phyloP scores from a whole-genome alignment of 2,888 invertebrate genomes.

The Napeogenes inachia region DNA sequence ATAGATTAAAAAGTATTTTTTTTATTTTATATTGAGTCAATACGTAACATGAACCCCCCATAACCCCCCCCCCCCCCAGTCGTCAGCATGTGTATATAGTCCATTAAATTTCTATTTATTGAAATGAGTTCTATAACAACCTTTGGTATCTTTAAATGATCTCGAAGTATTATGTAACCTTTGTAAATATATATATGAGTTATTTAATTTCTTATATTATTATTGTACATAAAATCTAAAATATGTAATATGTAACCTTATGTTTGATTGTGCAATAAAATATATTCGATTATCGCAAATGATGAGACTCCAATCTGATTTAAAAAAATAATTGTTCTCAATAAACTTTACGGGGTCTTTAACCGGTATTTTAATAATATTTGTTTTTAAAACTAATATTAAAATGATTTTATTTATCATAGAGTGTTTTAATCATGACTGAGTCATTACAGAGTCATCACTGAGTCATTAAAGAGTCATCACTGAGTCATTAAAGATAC shows the following conservation, averaged over 20 bases:
- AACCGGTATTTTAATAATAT: too few relatives aligned
- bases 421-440: too few relatives aligned
- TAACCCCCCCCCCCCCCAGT: conserved; percentile 6
- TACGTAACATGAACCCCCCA: background rate
- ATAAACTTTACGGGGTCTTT: too few relatives aligned
- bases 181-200: conserved; percentile 51
- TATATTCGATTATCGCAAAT: too few relatives aligned
- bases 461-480: too few relatives aligned
- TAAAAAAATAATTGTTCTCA: too few relatives aligned
- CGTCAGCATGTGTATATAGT: conserved; percentile 35
- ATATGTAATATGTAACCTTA: background rate
- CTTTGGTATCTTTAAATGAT: conserved; percentile 35
- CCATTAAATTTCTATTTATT: conserved; percentile 36
- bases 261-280: too few relatives aligned
- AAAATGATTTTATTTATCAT: too few relatives aligned
- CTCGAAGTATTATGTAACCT: conserved; percentile 19
- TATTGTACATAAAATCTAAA: conserved; percentile 40
- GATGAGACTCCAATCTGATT: too few relatives aligned
- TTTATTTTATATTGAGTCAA: background rate
- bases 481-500: conserved; percentile 42
- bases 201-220: conserved; percentile 38
- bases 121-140: conserved; percentile 30
- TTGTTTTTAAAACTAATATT: too few relatives aligned
- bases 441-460: too few relatives aligned
- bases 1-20: conserved; percentile 28